A percentile compares a stretch with the other conserved stretches of the same genome.
Evolutionary conservation across 1,140 invertebrate genomes (phyloP).

Genomic region (Acromyrmex heyeri): DNA sequence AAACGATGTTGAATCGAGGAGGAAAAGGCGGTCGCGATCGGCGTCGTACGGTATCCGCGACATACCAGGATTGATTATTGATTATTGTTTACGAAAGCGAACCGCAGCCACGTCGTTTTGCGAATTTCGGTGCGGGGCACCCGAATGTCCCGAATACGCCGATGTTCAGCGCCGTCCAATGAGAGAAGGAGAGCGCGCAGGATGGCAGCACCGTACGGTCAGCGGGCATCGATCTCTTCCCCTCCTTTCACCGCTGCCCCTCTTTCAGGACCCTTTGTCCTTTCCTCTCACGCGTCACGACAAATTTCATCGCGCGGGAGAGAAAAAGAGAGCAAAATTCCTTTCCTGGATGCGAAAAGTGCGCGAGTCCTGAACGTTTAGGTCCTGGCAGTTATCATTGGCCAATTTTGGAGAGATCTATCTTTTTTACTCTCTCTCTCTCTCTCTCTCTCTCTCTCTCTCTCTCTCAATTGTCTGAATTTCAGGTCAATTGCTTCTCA

Average conservation of each 20-base stretch:
- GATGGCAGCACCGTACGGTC: conserved; percentile 80
- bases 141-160: background rate
- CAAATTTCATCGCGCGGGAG: conserved; percentile 30
- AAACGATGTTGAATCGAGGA: background rate
- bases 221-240: conserved; percentile 81
- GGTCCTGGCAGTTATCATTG: too few relatives aligned
- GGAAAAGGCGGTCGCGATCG: background rate
- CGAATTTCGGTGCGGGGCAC: conserved; percentile 55
- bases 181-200: conserved; percentile 61
- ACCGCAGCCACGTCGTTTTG: conserved; percentile 30
- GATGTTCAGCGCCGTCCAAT: conserved; percentile 60
- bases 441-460: too few relatives aligned
- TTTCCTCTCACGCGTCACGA: conserved; percentile 23
- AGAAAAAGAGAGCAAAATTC: background rate
- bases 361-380: conserved; percentile 61
- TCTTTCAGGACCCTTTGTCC: conserved; percentile 59
- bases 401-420: too few relatives aligned
- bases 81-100: conserved; percentile 3
- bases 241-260: conserved; percentile 21
- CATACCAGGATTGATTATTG: conserved; percentile 25
- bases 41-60: background rate
- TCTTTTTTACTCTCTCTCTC: too few relatives aligned
- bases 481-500: too few relatives aligned
- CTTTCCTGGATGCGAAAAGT: conserved; percentile 75
- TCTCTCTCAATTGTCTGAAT: too few relatives aligned